phyloP scores from a whole-genome alignment of 2,888 invertebrate species.

The Amphimallon solstitiale region DNA sequence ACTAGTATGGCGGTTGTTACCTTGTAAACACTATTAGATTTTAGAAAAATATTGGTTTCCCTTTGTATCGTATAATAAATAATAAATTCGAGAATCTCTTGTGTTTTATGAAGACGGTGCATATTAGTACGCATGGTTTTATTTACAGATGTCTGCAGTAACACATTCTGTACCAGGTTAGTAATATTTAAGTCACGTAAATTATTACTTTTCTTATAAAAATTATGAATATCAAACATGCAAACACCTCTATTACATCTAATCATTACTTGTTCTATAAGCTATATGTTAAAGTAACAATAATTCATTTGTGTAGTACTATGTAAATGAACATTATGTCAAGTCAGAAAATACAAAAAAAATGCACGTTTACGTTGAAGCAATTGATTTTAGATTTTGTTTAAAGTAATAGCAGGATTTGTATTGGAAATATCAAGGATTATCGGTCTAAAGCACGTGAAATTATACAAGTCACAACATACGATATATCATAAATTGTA shows the following conservation, averaged over 20 bases:
- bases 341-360: constrained; percentile 20
- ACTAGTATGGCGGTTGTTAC: constrained; percentile 64
- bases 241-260: not conserved
- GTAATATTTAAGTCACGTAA: constrained; percentile 46
- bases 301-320: constrained; percentile 6
- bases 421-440: not conserved
- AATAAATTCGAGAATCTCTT: constrained; percentile 47
- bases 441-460: no score
- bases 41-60: constrained; percentile 40
- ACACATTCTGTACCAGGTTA: constrained; percentile 67
- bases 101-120: constrained; percentile 49
- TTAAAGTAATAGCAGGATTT: not conserved
- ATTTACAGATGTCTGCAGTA: constrained; percentile 66
- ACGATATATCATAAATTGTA: no score
- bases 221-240: not conserved
- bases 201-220: not conserved
- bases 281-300: not conserved
- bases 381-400: constrained; percentile 4
- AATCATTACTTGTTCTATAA: not conserved
- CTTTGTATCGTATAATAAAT: constrained; percentile 31
- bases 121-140: constrained; percentile 60
- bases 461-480: no score
- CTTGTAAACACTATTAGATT: constrained; percentile 62
- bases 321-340: constrained; percentile 21
- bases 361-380: constrained; percentile 3